Evolutionary conservation across 2,113 vertebrate genomes (phyloP).

Genomic region (Dipodomys stephensi): DNA sequence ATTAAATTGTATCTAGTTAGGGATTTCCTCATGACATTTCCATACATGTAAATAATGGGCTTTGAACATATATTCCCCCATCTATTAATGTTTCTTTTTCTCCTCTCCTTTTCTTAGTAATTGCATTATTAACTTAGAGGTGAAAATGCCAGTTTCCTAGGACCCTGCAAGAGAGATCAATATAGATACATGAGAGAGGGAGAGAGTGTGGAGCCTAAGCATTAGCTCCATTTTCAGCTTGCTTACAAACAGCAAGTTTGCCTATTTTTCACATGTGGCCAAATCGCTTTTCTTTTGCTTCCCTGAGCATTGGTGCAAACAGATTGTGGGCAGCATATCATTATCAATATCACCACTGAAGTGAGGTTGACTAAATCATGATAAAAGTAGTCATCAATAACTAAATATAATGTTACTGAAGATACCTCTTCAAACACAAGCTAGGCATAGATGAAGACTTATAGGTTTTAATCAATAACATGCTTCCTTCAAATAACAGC

Average conservation of each 20-base stretch:
- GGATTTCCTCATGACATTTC: no score
- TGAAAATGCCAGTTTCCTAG: background rate
- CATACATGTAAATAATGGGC: no score
- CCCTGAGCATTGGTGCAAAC: background rate
- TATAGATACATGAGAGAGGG: background rate
- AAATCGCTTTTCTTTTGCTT: constrained; percentile 54
- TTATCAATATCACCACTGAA: constrained; percentile 62
- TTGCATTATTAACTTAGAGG: background rate
- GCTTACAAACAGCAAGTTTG: constrained; percentile 35
- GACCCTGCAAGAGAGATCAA: background rate
- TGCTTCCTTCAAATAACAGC: constrained; percentile 44
- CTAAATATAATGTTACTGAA: background rate
- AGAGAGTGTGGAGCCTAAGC: background rate
- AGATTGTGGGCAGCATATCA: constrained; percentile 24
- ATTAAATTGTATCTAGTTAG: no score
- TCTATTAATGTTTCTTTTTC: no score
- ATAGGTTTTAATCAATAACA: constrained; percentile 16
- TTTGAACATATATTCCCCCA: no score
- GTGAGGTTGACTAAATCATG: constrained; percentile 56
- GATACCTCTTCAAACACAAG: constrained; percentile 58
- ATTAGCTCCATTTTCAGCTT: constrained; percentile 29
- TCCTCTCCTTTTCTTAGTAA: background rate
- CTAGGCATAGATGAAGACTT: constrained; percentile 57
- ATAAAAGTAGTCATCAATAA: constrained; percentile 66
- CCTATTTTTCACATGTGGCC: constrained; percentile 38